Evolutionary conservation across 2,797 vertebrate genomes (phyloP).

Genomic region (Macropus fuliginosus): DNA sequence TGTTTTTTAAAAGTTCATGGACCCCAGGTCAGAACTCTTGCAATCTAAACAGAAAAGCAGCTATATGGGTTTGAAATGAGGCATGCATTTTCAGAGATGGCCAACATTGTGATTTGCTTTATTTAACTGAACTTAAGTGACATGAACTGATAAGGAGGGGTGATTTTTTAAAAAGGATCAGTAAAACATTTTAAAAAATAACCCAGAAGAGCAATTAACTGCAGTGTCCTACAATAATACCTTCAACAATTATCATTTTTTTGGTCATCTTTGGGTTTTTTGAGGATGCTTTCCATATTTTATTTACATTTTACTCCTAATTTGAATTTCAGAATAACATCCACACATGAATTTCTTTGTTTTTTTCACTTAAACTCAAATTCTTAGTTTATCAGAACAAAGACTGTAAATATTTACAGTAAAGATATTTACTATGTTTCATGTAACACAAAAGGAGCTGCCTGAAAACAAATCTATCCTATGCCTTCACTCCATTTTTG

Average conservation of each 20-base stretch:
- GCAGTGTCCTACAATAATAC: background rate
- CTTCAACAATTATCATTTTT: no score
- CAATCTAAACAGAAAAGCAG: background rate
- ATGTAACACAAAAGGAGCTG: constrained; percentile 91
- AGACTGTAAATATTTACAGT: constrained; percentile 84
- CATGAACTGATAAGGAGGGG: background rate
- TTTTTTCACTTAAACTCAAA: constrained; percentile 93
- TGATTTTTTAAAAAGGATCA: background rate
- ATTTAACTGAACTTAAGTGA: background rate
- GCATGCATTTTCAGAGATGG: background rate
- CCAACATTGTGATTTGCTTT: background rate
- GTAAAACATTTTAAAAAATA: background rate
- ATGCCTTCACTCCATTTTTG: constrained; percentile 87
- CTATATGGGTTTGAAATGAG: background rate
- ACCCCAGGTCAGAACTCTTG: background rate
- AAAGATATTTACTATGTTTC: constrained; percentile 94
- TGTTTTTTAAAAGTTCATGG: background rate
- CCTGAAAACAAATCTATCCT: constrained; percentile 86
- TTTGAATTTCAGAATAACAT: constrained; percentile 91
- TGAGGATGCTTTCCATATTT: constrained; percentile 87
- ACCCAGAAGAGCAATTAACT: background rate
- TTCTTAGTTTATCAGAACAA: constrained; percentile 91
- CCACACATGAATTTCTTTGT: constrained; percentile 92
- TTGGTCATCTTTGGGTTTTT: constrained; percentile 21
- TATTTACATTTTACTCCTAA: constrained; percentile 91